Conservation (phyloP, 2,888 invertebrate species). For the Ophion ventricosus region DNA sequence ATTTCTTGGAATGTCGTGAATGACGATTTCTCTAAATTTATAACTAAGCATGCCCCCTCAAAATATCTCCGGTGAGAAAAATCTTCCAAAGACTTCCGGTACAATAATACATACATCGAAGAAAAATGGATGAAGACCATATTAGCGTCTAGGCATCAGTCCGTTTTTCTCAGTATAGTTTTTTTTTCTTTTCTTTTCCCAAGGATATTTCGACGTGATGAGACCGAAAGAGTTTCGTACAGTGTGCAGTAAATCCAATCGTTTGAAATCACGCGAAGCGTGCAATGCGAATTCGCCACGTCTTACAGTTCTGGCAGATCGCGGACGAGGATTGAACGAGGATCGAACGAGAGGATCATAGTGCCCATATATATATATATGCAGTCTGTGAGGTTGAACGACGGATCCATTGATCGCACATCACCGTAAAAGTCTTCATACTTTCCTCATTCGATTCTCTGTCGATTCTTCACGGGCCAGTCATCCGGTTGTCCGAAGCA, state of each 20-base stretch:
- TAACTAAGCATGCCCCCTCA: background rate
- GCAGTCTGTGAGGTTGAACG: conserved; percentile 41
- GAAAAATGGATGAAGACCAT: background rate
- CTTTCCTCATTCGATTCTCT: conserved; percentile 44
- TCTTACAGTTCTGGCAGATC: conserved; percentile 54
- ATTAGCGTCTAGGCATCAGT: background rate
- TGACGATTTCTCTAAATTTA: background rate
- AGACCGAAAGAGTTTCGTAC: conserved; percentile 22
- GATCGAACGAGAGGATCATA: conserved; percentile 7
- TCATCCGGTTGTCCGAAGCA: conserved; percentile 34
- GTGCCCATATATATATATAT: background rate
- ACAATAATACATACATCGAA: background rate
- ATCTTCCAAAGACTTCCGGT: background rate
- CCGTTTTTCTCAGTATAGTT: background rate
- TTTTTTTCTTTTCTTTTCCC: conserved; percentile 35
- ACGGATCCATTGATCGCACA: conserved; percentile 53
- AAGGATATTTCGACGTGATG: conserved; percentile 1
- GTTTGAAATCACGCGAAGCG: conserved; percentile 54
- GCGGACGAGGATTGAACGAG: conserved; percentile 18
- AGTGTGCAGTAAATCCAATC: conserved; percentile 27
- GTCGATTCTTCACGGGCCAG: conserved; percentile 50
- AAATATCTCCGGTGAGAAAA: background rate
- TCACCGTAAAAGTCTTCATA: conserved; percentile 28
- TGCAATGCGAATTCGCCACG: conserved; percentile 60
- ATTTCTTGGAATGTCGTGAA: background rate